Conservation (phyloP, 2,797 vertebrate species). For the Micromesistius poutassou region DNA sequence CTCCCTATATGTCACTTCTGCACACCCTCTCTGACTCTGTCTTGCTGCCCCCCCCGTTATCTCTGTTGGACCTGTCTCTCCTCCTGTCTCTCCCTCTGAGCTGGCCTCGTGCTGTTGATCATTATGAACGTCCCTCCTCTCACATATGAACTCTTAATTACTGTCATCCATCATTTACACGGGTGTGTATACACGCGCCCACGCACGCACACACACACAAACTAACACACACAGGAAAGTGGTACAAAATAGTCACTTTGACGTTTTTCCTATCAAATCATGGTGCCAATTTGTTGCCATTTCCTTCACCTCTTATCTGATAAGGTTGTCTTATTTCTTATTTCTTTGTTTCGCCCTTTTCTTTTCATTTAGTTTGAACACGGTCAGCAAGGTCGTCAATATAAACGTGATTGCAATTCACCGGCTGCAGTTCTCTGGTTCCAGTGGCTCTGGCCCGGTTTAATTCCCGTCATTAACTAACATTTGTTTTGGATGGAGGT, state of each 20-base stretch:
- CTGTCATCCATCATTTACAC: background rate
- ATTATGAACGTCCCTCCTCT: background rate
- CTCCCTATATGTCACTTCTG: no score
- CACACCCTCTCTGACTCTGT: background rate
- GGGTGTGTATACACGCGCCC: background rate
- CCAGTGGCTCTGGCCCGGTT: background rate
- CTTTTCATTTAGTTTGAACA: background rate
- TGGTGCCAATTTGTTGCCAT: background rate
- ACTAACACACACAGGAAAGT: background rate
- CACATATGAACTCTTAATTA: background rate
- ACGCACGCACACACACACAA: conserved; percentile 1
- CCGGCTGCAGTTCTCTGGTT: background rate
- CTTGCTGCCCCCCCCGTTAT: background rate
- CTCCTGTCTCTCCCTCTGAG: background rate
- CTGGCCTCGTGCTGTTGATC: background rate
- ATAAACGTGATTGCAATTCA: background rate
- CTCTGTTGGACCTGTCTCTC: background rate
- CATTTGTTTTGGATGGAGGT: background rate
- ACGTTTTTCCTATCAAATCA: background rate
- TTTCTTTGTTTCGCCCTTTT: background rate
- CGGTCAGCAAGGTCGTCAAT: background rate
- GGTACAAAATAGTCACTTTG: background rate
- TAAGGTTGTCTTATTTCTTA: background rate
- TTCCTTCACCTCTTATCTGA: background rate
- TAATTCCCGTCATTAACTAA: background rate